Evolutionary conservation across 2,113 vertebrate genomes (phyloP), one percentile per base, ranked within the genome.

Genomic region (Stigmatopora nigra): DNA sequence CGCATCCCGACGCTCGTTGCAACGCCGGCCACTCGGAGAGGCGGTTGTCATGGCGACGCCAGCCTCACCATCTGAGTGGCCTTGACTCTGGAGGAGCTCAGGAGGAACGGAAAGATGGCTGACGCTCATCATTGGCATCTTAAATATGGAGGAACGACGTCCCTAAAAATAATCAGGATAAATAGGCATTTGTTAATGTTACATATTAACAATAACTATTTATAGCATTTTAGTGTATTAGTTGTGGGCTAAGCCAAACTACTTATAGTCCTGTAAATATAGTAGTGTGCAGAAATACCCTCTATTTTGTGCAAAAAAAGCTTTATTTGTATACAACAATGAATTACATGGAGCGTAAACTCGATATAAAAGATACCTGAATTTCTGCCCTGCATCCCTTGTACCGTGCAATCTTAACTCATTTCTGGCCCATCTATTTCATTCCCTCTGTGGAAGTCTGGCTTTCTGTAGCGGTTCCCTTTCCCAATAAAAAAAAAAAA

Each of bases 1-100:
- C 47, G 14, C 84, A 62, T 6, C 58, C 75, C 41, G 70, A 35
- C 47, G 72, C 72, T 67, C 48, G 73, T 56, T 70, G 72, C 72
- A 8, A 31, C 53, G 7, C 22, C 7, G 19, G 17, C 58, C 17
- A 44, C 38, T 3, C 19, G 5, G 38, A 22, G 41, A 44, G n/a
- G 59, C 12, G n/a, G 59, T 61, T 45, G 59, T 45, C 59, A 45
- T 22, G 59, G 41, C 16, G 59, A 61, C 59, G 11, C 3, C 53
- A 15, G 10, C 19, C 52, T 22, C 4, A 41, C 38, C 4, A 60
- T 60, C 17, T 36, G 38, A 45, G 41, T 22, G 35, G 19, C 59
- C 41, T 45, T 46, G 36, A 20, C 19, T 14, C 58, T 14, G n/a
- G 58, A 44, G 35, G 12, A 59, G 35, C 16, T 15, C n/a, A 14